Evolutionary conservation across 2,113 vertebrate genomes (phyloP).

Genomic region (Rhinopomastus cyanomelas): DNA sequence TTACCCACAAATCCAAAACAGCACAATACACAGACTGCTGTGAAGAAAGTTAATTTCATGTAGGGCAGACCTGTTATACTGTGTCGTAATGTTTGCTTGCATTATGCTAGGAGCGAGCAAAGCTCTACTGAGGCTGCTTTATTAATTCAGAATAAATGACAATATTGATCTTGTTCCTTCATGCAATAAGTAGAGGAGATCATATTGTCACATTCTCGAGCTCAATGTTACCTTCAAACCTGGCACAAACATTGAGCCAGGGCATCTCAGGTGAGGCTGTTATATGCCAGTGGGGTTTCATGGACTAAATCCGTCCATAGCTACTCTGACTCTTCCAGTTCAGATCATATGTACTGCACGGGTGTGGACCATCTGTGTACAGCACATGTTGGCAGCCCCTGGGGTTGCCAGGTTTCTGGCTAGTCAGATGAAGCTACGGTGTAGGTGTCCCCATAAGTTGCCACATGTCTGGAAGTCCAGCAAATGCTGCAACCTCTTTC

Average conservation of each 20-base stretch:
- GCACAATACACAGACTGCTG: rapidly evolving
- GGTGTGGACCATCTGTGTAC: not conserved
- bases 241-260: not conserved
- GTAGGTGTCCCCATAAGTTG: not conserved
- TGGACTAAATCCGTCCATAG: not conserved
- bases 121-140: not conserved
- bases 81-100: not conserved
- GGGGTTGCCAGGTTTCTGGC: not conserved
- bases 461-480: not conserved
- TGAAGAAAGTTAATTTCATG: not conserved
- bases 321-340: not conserved
- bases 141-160: not conserved
- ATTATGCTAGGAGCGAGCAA: not conserved
- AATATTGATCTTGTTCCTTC: not conserved
- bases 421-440: not conserved
- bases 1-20: not conserved
- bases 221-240: not conserved
- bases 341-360: not conserved
- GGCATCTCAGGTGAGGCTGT: not conserved
- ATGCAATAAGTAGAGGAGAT: not conserved
- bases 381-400: not conserved
- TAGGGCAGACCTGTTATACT: not conserved
- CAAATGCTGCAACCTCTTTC: not conserved
- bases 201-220: not conserved
- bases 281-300: not conserved